Conservation (phyloP, 2,888 invertebrate species). For the Chymomyza fuscimana region DNA sequence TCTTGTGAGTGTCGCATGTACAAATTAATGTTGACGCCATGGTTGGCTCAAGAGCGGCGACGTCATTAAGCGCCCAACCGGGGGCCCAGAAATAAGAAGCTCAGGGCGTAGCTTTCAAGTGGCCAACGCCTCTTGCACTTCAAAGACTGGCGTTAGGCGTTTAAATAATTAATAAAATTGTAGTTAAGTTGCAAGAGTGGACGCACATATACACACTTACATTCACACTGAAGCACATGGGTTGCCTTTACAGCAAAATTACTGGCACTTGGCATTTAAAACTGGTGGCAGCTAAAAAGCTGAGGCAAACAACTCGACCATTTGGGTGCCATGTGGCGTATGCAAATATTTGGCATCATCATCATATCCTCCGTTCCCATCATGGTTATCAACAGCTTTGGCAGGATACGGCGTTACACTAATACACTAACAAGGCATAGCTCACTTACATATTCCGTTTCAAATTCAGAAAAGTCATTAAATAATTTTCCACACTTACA, state of each 20-base stretch:
- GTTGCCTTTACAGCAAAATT: slow-evolving; percentile 31
- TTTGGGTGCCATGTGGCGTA: slow-evolving; percentile 51
- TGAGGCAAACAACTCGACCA: slow-evolving; percentile 35
- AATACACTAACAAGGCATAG: slow-evolving; percentile 36
- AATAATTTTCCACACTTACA: slow-evolving; percentile 75
- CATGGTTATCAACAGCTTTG: background rate
- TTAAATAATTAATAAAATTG: slow-evolving; percentile 70
- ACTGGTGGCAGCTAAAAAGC: background rate
- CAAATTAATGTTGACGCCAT: slow-evolving; percentile 65
- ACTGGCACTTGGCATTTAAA: slow-evolving; percentile 42
- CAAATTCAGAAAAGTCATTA: slow-evolving; percentile 74
- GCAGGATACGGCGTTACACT: background rate
- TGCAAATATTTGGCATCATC: slow-evolving; percentile 68
- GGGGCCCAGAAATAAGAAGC: background rate
- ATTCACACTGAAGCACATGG: background rate
- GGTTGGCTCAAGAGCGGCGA: slow-evolving; percentile 54
- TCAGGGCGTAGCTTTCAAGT: slow-evolving; percentile 38
- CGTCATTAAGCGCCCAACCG: slow-evolving; percentile 57
- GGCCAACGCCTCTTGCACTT: slow-evolving; percentile 42
- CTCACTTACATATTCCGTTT: slow-evolving; percentile 71
- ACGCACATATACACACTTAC: background rate
- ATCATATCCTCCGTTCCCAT: slow-evolving; percentile 26
- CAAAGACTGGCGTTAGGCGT: slow-evolving; percentile 47
- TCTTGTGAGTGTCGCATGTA: slow-evolving; percentile 62
- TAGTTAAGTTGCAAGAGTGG: slow-evolving; percentile 14